Evolutionary conservation across 1,140 invertebrate genomes (phyloP).

Genomic region (Pinna nobilis): DNA sequence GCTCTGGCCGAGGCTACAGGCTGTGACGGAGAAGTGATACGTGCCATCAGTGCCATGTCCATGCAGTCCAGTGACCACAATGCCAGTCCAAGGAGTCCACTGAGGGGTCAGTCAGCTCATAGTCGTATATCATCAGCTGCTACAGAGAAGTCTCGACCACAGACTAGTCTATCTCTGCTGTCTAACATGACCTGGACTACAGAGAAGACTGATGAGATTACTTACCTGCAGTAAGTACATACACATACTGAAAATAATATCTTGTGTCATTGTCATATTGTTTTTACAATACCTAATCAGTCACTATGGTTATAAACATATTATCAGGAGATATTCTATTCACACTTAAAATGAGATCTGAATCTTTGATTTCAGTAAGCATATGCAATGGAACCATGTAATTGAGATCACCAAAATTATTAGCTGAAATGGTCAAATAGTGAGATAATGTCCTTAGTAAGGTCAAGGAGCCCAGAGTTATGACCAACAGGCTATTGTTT

Average conservation of each 20-base stretch:
- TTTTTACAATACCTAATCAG: too few species aligned
- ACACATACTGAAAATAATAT: neutral
- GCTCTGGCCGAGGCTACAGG: constrained; percentile 68
- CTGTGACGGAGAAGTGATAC: constrained; percentile 67
- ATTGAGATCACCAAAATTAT: too few species aligned
- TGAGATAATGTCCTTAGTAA: too few species aligned
- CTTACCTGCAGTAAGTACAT: constrained; percentile 66
- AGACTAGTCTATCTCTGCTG: constrained; percentile 63
- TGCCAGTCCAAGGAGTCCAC: constrained; percentile 31
- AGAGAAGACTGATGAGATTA: constrained; percentile 60
- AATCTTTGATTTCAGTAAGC: too few species aligned
- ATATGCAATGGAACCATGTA: too few species aligned
- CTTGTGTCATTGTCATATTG: neutral
- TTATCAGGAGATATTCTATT: too few species aligned
- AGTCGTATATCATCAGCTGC: constrained; percentile 25
- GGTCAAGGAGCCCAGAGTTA: too few species aligned
- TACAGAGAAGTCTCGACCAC: constrained; percentile 45
- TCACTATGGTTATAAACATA: too few species aligned
- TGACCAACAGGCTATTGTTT: too few species aligned
- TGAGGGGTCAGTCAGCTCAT: constrained; percentile 27
- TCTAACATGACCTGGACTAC: constrained; percentile 69
- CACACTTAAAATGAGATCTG: too few species aligned
- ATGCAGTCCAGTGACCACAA: constrained; percentile 43
- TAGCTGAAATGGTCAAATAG: too few species aligned
- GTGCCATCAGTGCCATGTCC: constrained; percentile 59